Evolutionary conservation across 2,888 invertebrate species (phyloP), one percentile per base, ranked within the genome.

Genomic region (Plebejus anna): DNA sequence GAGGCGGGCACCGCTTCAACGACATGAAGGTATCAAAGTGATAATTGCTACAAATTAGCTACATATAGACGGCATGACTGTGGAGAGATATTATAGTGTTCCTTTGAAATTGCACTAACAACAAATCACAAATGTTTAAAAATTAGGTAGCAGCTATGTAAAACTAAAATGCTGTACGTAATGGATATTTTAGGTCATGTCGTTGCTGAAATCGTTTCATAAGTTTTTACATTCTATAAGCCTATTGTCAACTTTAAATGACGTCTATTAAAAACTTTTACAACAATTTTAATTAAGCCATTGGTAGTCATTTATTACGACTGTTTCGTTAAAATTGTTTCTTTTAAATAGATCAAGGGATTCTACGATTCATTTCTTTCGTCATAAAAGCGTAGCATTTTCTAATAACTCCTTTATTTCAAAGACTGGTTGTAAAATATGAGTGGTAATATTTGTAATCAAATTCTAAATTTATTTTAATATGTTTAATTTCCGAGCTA

Each of bases 1-100:
- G 82, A 81, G 80, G 80, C 80, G 80, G 79, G 78, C 77, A 77
- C 57, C 81, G 84, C 81, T 79, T 79, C 79, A 78, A 72, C 81
- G 80, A 75, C 72, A 38, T 13, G 78, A 71, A 75, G 82, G 81
- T 80, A 82, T 82, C 79, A 76, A 76, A 79, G 78, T 79, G 79
- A 76, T 78, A 75, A 79, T 79, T 80, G 66, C 76, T 77, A 77
- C 80, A 76, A 79, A 79, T 73, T 73, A 73, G 55, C 73, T 32
- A 73, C 32, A 32, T 28, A 51, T 32, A 55, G 51, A 5, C 6
- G 16, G 13, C 55, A 73, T 11, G 22, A 22, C 22, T 22, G 28
- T 73, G 55, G 13, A 32, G 13, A 4, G 1, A 32, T 28, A 61
- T 11, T 32, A 59, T 22, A 11, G 47, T 11, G 9, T 9, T 47